Base-by-base conservation (phyloP, 1,140 invertebrate genomes). In the Formica selysi region DNA sequence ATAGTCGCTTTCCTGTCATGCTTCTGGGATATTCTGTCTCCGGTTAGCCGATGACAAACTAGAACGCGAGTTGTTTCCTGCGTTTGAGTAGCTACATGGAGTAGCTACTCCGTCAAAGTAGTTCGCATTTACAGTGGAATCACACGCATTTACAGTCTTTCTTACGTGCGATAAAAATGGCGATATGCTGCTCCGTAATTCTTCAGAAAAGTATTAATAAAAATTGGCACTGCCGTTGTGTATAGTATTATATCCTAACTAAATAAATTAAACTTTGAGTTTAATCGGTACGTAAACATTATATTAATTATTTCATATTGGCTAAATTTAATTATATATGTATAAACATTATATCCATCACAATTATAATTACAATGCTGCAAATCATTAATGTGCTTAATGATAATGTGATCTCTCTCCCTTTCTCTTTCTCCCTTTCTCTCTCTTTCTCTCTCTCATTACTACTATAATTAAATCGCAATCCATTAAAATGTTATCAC, bases 11-110 rank as follows among this genome's bases (percentile, higher is more conserved):
- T 76, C 67, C 44, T 48, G 80, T 73, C 86, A 51, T 36, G 61
- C 65, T 67, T 44, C 78, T 70, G 22, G 29, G 86, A 87, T 81
- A 61, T 84, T 87, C 61, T 62, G 57, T 70, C 48, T 79, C 67
- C 59, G 78, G 51, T 81, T 81, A 71, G 38, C 38, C 54, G 38
- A 48, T 11, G 41, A 73, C 32, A 7, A 83, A 80, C 22, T 70
- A 22, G 44, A 80, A 54, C 36, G 65, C 32, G 36, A 71, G 48
- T 71, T 70, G 61, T 67, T 80, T 70, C 51, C 61, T 51, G 41
- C 76, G 32, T 36, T 19, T 70, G 36, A 70, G 51, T 70, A 32
- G 29, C 29, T 32, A 41, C 44, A 13, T 22, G 41, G 44, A 44
- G 6, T 38, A 38, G 3, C 48, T 80, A 79, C 32, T 32, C 44